phyloP scores from a whole-genome alignment of 2,797 vertebrate species.

The Eutrigla gurnardus region DNA sequence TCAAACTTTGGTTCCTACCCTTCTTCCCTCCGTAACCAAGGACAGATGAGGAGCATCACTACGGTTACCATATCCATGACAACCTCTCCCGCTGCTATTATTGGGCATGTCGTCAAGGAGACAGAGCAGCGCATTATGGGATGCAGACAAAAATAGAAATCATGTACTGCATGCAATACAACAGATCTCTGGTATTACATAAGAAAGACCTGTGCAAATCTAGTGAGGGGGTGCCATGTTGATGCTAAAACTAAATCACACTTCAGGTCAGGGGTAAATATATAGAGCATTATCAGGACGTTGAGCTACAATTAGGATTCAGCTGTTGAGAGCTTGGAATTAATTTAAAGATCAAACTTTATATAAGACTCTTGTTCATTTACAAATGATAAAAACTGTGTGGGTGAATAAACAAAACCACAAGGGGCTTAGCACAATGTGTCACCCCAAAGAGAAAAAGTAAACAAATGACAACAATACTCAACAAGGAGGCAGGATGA shows the following conservation, averaged over 20 bases:
- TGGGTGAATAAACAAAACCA: conserved; percentile 25
- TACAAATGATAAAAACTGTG: conserved; percentile 14
- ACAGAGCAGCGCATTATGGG: conserved; percentile 79
- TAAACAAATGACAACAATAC: conserved; percentile 13
- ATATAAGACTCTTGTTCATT: background rate
- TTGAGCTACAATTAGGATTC: conserved; percentile 21
- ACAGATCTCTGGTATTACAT: conserved; percentile 74
- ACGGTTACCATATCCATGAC: conserved; percentile 88
- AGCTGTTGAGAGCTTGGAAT: conserved; percentile 7
- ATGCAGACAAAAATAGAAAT: conserved; percentile 78
- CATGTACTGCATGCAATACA: conserved; percentile 69
- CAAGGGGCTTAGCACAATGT: conserved; percentile 6
- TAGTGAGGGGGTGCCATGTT: conserved; percentile 40
- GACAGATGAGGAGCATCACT: conserved; percentile 81
- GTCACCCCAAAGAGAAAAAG: conserved; percentile 15
- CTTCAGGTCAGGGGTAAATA: conserved; percentile 18
- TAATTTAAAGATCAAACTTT: conserved; percentile 5
- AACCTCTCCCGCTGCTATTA: conserved; percentile 81
- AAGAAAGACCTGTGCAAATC: conserved; percentile 61
- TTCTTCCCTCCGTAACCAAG: conserved; percentile 71
- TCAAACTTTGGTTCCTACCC: conserved; percentile 68
- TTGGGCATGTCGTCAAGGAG: conserved; percentile 79
- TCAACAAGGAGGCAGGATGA: background rate
- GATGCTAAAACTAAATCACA: conserved; percentile 45
- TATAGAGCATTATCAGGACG: conserved; percentile 10